Conservation (phyloP, 1,140 invertebrate species). For the Drosophila sucinea region DNA sequence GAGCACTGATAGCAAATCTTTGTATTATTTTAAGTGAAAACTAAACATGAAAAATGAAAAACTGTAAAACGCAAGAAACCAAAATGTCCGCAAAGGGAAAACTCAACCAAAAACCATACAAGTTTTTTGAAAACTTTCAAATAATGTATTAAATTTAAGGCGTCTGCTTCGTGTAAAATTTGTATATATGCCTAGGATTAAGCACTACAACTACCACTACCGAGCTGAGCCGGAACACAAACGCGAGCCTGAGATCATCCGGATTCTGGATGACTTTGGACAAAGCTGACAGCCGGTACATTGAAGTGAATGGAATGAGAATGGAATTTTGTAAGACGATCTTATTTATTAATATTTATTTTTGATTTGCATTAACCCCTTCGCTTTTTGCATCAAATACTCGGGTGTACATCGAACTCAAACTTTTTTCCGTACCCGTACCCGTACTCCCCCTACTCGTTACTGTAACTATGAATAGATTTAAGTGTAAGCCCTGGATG, state of each 20-base stretch:
- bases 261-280: conserved; percentile 2
- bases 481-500: conserved; percentile 16
- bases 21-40: conserved; percentile 16
- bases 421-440: conserved; percentile 26
- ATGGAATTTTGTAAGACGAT: background rate
- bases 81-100: conserved; percentile 51
- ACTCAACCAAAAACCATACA: conserved; percentile 60
- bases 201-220: conserved; percentile 1
- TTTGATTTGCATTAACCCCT: conserved; percentile 17
- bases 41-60: background rate
- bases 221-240: background rate
- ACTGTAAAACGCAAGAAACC: conserved; percentile 43
- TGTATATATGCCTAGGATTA: conserved; percentile 30
- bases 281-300: conserved; percentile 1
- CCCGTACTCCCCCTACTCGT: background rate
- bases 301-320: conserved; percentile 11
- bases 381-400: conserved; percentile 24
- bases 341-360: conserved; percentile 22
- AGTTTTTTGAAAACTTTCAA: conserved; percentile 69
- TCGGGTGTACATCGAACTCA: conserved; percentile 51
- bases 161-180: conserved; percentile 39
- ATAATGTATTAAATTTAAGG: conserved; percentile 22
- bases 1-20: conserved; percentile 7
- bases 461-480: conserved; percentile 38
- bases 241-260: background rate